phyloP scores from a whole-genome alignment of 2,797 vertebrate species.

The Pygocentrus nattereri region DNA sequence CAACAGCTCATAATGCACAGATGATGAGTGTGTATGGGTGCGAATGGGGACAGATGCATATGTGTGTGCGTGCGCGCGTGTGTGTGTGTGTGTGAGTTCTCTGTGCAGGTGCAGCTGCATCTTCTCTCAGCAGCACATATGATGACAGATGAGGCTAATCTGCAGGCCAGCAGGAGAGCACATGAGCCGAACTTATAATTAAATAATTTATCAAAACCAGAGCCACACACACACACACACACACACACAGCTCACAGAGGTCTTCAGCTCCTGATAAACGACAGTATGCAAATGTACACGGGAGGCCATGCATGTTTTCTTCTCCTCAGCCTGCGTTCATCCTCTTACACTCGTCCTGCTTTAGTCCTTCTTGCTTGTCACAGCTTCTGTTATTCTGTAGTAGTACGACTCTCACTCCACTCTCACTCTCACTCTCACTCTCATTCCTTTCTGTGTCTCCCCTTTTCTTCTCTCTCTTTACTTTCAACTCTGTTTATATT shows the following conservation, averaged over 20 bases:
- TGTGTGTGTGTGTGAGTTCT: slow-evolving; percentile 11
- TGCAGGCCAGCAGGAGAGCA: slow-evolving; percentile 41
- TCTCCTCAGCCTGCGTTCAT: background rate
- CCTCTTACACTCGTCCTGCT: background rate
- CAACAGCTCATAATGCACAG: background rate
- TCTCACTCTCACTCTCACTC: too few species aligned
- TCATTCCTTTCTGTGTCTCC: too few species aligned
- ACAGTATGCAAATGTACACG: slow-evolving; percentile 19
- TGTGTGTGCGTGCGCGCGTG: slow-evolving; percentile 19
- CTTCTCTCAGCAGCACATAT: slow-evolving; percentile 32
- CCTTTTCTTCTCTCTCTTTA: too few species aligned
- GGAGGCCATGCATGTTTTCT: background rate
- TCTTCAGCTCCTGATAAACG: slow-evolving; percentile 20
- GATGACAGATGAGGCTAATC: slow-evolving; percentile 62
- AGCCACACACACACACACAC: slow-evolving; percentile 5
- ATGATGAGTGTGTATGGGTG: background rate
- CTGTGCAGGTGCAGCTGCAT: slow-evolving; percentile 14
- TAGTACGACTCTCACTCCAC: background rate
- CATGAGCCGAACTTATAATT: slow-evolving; percentile 48
- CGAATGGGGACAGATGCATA: background rate
- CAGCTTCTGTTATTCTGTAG: slow-evolving; percentile 26
- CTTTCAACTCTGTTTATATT: too few species aligned
- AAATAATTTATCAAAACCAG: slow-evolving; percentile 47
- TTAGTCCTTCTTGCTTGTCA: slow-evolving; percentile 52
- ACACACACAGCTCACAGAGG: background rate